These are phyloP conservation scores for Pseudomyrmex flavicornis DNA, from an alignment of 1,140 invertebrate species.

Conservation along the genomic window DNA sequence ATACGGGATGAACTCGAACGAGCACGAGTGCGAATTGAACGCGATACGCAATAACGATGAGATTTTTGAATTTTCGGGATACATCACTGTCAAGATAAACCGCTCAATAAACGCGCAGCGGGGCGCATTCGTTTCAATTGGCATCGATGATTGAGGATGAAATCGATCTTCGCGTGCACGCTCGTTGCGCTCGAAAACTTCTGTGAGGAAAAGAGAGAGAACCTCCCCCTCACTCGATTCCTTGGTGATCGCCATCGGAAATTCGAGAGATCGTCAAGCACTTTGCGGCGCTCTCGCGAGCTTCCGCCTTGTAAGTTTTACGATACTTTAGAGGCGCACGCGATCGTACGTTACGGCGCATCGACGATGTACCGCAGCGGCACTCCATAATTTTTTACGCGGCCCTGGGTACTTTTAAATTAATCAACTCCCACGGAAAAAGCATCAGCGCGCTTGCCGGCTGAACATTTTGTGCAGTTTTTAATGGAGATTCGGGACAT, in stretches of 20 bases:
- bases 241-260: conserved; percentile 53
- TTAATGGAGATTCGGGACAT: background rate
- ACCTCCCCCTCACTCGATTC: conserved; percentile 21
- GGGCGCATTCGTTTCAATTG: conserved; percentile 22
- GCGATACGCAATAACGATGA: conserved; percentile 36
- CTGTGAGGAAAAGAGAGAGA: background rate
- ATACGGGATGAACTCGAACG: conserved; percentile 38
- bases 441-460: background rate
- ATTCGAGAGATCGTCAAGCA: conserved; percentile 57
- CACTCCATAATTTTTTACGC: conserved; percentile 55
- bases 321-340: conserved; percentile 55
- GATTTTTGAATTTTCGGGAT: conserved; percentile 46
- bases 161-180: conserved; percentile 42
- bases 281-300: conserved; percentile 37
- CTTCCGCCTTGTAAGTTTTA: conserved; percentile 51
- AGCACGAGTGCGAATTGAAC: conserved; percentile 45
- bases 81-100: conserved; percentile 46
- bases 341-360: conserved; percentile 55
- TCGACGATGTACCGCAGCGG: conserved; percentile 44
- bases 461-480: conserved; percentile 4
- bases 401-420: conserved; percentile 44
- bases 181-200: conserved; percentile 23
- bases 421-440: conserved; percentile 43
- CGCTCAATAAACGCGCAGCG: conserved; percentile 16
- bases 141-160: conserved; percentile 40